Conservation (phyloP, 2,888 invertebrate genomes). For the Sinhomidia bicolor region DNA sequence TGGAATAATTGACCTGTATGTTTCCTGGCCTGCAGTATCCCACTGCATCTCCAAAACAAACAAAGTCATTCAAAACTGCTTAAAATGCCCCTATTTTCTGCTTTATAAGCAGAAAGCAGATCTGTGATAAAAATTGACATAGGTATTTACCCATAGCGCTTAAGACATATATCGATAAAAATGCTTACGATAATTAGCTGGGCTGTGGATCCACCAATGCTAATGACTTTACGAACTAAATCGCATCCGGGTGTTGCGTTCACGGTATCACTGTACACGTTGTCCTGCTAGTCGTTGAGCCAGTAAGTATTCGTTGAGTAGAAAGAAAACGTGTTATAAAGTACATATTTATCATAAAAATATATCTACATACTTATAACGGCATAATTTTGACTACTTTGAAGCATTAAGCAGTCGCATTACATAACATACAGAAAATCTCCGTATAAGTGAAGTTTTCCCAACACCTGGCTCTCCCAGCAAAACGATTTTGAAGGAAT, state of each 20-base stretch:
- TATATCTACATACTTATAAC: too few relatives aligned
- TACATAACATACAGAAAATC: conserved; percentile 75
- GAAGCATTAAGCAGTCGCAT: too few relatives aligned
- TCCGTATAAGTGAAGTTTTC: conserved; percentile 76
- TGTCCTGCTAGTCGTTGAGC: conserved; percentile 67
- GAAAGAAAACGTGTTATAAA: conserved; percentile 13
- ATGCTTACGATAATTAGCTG: conserved; percentile 78
- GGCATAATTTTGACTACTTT: not conserved
- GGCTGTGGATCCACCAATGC: conserved; percentile 76
- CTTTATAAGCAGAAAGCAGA: not conserved
- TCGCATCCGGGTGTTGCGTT: conserved; percentile 78
- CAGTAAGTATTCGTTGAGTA: not conserved
- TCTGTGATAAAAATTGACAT: not conserved
- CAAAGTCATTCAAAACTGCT: not conserved
- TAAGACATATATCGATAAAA: too few relatives aligned
- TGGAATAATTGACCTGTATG: conserved; percentile 77
- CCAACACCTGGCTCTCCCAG: conserved; percentile 78
- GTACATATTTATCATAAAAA: not conserved
- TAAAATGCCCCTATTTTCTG: not conserved
- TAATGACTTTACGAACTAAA: conserved; percentile 77
- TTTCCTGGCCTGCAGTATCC: conserved; percentile 79
- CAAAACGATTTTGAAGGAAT: conserved; percentile 78
- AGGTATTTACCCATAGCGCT: too few relatives aligned
- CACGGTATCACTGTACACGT: conserved; percentile 75
- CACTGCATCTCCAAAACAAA: conserved; percentile 62